These are phyloP conservation scores for Cyclina sinensis DNA, from an alignment of 1,140 invertebrate genomes.

Conservation along the genomic window DNA sequence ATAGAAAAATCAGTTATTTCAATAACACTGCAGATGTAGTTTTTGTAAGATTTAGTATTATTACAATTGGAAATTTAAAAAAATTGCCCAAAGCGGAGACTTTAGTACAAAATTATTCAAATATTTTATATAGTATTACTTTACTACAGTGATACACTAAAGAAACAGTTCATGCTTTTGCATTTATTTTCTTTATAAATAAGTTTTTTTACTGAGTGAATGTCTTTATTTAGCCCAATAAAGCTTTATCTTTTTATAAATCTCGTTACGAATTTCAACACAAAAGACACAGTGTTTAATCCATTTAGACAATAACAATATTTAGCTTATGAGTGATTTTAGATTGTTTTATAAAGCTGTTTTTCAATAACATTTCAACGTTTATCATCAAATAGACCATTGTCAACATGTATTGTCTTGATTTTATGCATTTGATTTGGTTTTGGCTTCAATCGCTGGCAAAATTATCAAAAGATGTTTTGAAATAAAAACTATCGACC, in stretches of 20 bases:
- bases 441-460: conserved; percentile 36
- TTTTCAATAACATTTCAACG: conserved; percentile 57
- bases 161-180: too few relatives aligned
- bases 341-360: background rate
- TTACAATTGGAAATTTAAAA: too few relatives aligned
- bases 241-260: conserved; percentile 50
- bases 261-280: background rate
- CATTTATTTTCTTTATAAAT: background rate
- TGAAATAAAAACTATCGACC: background rate
- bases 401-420: conserved; percentile 52
- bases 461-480: conserved; percentile 27
- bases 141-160: too few relatives aligned
- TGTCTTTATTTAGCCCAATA: conserved; percentile 20
- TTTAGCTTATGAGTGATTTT: background rate
- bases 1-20: background rate
- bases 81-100: too few relatives aligned
- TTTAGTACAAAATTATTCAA: too few relatives aligned
- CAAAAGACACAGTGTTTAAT: conserved; percentile 23
- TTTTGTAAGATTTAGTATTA: too few relatives aligned
- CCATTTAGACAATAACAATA: conserved; percentile 24
- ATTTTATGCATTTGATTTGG: conserved; percentile 6
- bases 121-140: too few relatives aligned
- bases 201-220: background rate
- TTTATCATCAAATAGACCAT: conserved; percentile 26
- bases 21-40: background rate